Evolutionary conservation across 2,113 vertebrate genomes (phyloP).

Genomic region (Paradoxurus hermaphroditus): DNA sequence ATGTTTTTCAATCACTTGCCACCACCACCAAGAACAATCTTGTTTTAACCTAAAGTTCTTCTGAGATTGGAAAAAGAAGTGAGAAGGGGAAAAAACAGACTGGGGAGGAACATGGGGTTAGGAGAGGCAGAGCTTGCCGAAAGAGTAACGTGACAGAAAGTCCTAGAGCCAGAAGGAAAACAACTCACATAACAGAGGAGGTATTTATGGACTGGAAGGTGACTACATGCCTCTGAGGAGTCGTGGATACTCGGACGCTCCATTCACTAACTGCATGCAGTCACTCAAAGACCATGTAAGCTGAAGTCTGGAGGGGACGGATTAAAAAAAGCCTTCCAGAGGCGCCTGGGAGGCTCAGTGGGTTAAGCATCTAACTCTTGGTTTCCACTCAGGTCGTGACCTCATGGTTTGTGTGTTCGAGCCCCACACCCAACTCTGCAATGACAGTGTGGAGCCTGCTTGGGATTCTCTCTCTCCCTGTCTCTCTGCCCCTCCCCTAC

Average conservation of each 20-base stretch:
- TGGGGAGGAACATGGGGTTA: background rate
- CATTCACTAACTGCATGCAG: background rate
- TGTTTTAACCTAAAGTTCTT: background rate
- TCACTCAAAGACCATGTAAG: background rate
- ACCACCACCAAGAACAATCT: background rate
- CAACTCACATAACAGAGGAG: background rate
- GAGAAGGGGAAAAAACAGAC: background rate
- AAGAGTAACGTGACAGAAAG: background rate
- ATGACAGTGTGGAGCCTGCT: too few relatives aligned
- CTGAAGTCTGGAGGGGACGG: background rate
- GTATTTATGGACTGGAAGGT: background rate
- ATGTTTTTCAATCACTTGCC: background rate
- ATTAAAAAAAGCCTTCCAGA: background rate
- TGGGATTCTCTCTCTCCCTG: too few relatives aligned
- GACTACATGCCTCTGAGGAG: background rate
- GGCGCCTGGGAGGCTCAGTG: too few relatives aligned
- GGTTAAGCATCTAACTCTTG: too few relatives aligned
- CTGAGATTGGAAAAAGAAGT: background rate
- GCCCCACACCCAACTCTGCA: too few relatives aligned
- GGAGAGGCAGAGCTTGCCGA: background rate
- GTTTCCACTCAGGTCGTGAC: too few relatives aligned
- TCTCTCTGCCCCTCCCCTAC: too few relatives aligned
- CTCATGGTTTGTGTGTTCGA: too few relatives aligned
- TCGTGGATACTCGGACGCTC: background rate
- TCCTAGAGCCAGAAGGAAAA: too few relatives aligned